Percentiles rank a stretch among this genome's conserved stretches.
Conservation (phyloP, 1,140 invertebrate genomes). For the Halesus radiatus region DNA sequence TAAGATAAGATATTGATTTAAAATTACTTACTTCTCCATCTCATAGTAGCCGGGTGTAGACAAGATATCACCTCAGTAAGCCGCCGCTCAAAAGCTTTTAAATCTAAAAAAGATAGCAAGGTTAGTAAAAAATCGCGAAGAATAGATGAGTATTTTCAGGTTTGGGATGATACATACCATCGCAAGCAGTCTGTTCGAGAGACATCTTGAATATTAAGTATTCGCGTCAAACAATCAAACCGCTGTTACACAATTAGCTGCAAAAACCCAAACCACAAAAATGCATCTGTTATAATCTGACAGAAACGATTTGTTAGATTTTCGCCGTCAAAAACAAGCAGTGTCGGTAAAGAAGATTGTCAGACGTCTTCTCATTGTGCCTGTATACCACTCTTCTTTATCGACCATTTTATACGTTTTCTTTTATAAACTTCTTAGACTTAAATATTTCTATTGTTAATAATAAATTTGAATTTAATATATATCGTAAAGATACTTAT, state of each 20-base stretch:
- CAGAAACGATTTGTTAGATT: not conserved
- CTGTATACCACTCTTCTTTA: slow-evolving; percentile 57
- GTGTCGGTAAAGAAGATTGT: slow-evolving; percentile 55
- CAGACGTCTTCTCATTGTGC: too few species aligned
- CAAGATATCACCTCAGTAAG: slow-evolving; percentile 97
- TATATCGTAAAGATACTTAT: too few species aligned
- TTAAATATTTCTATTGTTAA: too few species aligned
- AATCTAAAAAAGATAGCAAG: slow-evolving; percentile 79
- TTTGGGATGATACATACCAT: slow-evolving; percentile 69
- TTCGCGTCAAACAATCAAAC: too few species aligned
- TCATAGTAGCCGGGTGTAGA: slow-evolving; percentile 89
- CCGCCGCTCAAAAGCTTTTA: slow-evolving; percentile 96
- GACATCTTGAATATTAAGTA: slow-evolving; percentile 70
- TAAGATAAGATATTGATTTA: too few species aligned
- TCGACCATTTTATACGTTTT: slow-evolving; percentile 46
- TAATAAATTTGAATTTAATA: too few species aligned
- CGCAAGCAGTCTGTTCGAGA: slow-evolving; percentile 81
- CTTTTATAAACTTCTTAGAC: too few species aligned
- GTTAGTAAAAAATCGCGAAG: slow-evolving; percentile 14
- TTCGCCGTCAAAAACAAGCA: slow-evolving; percentile 17
- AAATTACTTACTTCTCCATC: slow-evolving; percentile 89
- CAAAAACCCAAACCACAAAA: too few species aligned
- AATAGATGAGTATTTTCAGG: slow-evolving; percentile 50
- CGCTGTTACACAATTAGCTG: too few species aligned
- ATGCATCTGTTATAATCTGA: not conserved